Conservation (phyloP, 2,113 vertebrate species). For the Gadus macrocephalus region DNA sequence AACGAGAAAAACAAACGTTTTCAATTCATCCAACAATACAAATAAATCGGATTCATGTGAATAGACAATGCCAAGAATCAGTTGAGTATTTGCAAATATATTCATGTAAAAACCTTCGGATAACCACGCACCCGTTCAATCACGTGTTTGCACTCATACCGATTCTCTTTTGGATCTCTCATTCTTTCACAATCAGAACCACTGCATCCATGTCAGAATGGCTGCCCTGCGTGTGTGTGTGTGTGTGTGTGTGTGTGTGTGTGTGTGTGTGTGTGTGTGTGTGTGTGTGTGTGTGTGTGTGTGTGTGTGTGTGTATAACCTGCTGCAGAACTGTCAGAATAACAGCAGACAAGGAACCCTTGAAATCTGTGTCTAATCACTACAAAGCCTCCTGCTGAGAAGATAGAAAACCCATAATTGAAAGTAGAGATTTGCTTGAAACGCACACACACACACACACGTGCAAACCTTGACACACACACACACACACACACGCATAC, state of each 20-base stretch:
- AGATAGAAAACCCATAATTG: constrained; percentile 2
- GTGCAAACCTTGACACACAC: neutral
- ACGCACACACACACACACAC: constrained; percentile 8
- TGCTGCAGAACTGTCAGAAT: constrained; percentile 11
- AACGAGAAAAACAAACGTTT: neutral
- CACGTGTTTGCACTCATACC: too few relatives aligned
- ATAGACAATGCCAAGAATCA: too few relatives aligned
- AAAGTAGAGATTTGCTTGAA: neutral
- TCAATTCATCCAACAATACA: neutral
- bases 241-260: neutral
- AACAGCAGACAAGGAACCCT: constrained; percentile 2
- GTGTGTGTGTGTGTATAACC: neutral
- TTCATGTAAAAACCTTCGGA: too few relatives aligned
- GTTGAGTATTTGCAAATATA: too few relatives aligned
- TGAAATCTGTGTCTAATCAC: constrained; percentile 8
- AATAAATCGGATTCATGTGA: too few relatives aligned
- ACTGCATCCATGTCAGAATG: neutral
- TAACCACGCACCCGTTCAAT: too few relatives aligned
- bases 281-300: constrained; percentile 7
- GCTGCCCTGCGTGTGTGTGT: neutral
- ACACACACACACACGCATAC: neutral
- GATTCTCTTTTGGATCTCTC: neutral
- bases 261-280: neutral
- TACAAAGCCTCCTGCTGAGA: constrained; percentile 1
- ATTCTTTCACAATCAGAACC: constrained; percentile 1